A percentile compares a stretch with the other conserved stretches of the same genome.
Evolutionary conservation across 2,113 vertebrate genomes (phyloP).

Genomic region (Epinephelus cyanopodus): DNA sequence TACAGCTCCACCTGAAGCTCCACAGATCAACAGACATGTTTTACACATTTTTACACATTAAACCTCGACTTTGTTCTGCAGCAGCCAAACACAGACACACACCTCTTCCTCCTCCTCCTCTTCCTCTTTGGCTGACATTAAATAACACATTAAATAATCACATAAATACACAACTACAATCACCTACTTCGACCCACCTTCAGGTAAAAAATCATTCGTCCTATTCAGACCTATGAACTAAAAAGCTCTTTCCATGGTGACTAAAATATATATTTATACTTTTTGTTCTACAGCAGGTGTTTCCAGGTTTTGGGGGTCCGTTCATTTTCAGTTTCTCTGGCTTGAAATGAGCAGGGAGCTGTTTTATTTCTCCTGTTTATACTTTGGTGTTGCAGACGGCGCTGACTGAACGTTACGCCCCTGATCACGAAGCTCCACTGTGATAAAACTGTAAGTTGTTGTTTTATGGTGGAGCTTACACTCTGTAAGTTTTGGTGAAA

Average conservation of each 20-base stretch:
- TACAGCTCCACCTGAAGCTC: conserved; percentile 8
- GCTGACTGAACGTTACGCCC: neutral
- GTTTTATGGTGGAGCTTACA: neutral
- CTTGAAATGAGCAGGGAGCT: neutral
- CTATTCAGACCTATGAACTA: conserved; percentile 17
- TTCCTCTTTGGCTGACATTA: conserved; percentile 52
- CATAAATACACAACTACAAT: conserved; percentile 59
- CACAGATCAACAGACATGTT: neutral
- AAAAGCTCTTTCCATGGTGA: neutral
- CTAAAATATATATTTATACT: neutral
- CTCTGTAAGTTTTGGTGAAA: conserved; percentile 20
- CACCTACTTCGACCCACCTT: neutral
- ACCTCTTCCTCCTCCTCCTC: neutral
- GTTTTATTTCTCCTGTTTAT: neutral
- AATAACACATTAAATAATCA: conserved; percentile 65
- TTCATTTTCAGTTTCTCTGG: conserved; percentile 6
- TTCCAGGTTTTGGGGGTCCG: conserved; percentile 12
- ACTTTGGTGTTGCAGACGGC: neutral
- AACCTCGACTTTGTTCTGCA: conserved; percentile 23
- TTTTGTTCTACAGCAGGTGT: conserved; percentile 37
- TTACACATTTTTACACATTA: neutral
- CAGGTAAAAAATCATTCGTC: neutral
- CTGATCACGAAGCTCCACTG: neutral
- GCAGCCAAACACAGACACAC: conserved; percentile 12
- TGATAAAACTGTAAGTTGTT: neutral